Evolutionary conservation across 2,113 vertebrate genomes (phyloP).

Genomic region (Mustelus asterias): DNA sequence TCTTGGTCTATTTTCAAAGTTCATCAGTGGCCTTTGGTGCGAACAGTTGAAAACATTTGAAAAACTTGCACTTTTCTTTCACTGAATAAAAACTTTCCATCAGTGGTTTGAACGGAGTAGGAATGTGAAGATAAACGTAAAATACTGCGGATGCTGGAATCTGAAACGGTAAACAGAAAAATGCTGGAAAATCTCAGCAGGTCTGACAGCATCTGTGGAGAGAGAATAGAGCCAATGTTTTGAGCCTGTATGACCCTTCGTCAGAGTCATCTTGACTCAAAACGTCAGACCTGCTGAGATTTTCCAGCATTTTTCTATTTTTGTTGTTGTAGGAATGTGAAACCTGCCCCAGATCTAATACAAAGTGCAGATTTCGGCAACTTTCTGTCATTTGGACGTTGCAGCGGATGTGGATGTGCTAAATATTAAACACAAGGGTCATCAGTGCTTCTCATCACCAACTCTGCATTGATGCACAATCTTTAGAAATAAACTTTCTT

Average conservation of each 20-base stretch:
- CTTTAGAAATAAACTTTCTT: neutral
- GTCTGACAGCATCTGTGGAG: no score
- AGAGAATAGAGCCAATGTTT: no score
- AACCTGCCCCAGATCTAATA: neutral
- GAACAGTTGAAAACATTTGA: neutral
- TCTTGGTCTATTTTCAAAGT: neutral
- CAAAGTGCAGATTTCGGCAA: neutral
- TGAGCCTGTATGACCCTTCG: no score
- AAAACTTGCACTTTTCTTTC: neutral
- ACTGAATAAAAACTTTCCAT: neutral
- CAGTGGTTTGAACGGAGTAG: neutral
- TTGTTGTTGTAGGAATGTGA: neutral
- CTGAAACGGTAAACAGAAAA: no score
- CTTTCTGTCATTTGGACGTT: neutral
- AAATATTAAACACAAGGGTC: neutral
- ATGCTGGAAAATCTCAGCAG: no score
- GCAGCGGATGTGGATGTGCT: neutral
- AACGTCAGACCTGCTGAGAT: no score
- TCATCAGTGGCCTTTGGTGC: neutral
- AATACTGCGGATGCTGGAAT: no score
- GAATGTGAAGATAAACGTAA: no score
- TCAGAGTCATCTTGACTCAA: no score
- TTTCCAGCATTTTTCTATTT: no score
- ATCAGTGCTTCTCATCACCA: neutral
- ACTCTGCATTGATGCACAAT: neutral